Conservation (phyloP, 2,113 vertebrate genomes). For the Brienomyrus brachyistius region DNA sequence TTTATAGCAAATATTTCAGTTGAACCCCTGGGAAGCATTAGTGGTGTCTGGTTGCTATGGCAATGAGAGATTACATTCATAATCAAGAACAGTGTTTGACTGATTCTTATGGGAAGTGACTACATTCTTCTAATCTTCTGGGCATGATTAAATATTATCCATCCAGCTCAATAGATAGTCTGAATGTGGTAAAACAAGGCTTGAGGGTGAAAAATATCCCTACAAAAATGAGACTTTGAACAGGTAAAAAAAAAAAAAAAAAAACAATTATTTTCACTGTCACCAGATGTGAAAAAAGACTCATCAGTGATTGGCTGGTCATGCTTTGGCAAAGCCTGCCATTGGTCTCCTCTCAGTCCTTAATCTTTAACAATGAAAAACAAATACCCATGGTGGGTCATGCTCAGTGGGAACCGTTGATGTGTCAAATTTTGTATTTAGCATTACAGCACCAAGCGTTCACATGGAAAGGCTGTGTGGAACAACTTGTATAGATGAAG, state of each 20-base stretch:
- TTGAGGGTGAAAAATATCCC: too few relatives aligned
- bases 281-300: neutral
- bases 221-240: neutral
- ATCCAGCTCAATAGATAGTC: neutral
- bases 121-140: neutral
- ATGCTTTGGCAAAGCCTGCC: neutral
- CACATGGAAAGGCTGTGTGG: neutral
- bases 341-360: neutral
- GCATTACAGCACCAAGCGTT: neutral
- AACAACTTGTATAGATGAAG: neutral
- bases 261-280: neutral
- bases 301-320: neutral
- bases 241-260: neutral
- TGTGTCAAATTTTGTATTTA: neutral
- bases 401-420: neutral
- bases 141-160: neutral
- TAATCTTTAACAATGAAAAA: neutral
- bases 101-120: neutral
- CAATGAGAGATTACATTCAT: neutral
- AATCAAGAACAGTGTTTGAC: neutral
- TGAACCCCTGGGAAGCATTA: neutral
- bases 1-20: neutral
- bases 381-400: neutral
- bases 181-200: neutral
- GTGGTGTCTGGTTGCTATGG: neutral